Base-by-base conservation (phyloP, 2,888 invertebrate species). In the Elysia crispata region DNA sequence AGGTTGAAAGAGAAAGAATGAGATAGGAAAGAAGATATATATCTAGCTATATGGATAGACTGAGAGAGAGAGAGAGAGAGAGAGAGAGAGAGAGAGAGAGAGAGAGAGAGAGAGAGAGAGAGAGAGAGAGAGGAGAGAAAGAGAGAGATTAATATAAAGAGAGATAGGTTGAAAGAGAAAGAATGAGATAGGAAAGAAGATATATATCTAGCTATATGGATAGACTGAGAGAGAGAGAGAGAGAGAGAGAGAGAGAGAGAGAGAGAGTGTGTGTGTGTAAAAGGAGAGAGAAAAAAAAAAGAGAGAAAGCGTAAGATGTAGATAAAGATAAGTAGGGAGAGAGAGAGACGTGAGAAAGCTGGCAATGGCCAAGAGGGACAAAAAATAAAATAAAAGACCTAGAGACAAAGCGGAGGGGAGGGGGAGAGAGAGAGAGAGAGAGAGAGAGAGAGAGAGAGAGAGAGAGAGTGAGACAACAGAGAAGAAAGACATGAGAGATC, bases 21-120 rank as follows among this genome's bases (percentile, higher is more conserved):
- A 28, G 30, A 66, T 18, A 25, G 33, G 20, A 11, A 41, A 11
- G 11, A 11, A 41, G 41, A 41, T 3, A 41, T 3, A 41, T 3
- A 41, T 31, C n/a, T 64, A 11, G 41, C 3, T 3, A 41, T 3
- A 41, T 3, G 11, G 41, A 41, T 3, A 41, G 41, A 41, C 5
- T 66, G 66, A 25, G 66, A 66, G 28, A 66, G 66, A 28, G 25
- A 66, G 23, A 28, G 13, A 66, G 28, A 66, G 66, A 66, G 25
- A 66, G 18, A 49, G 33, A 31, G 60, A 67, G 66, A 76, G 20
- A 23, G 69, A 49, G 66, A 23, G 50, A 62, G 67, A 69, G 49
- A 67, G 62, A 13, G 28, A 66, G 41, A 28, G 49, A 20, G 33
- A 57, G 60, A 23, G 31, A 15, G 23, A 31, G 49, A 57, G 49